These are phyloP conservation scores for Dicyrtomina minuta DNA, from an alignment of 2,888 invertebrate species.

Conservation along the genomic window DNA sequence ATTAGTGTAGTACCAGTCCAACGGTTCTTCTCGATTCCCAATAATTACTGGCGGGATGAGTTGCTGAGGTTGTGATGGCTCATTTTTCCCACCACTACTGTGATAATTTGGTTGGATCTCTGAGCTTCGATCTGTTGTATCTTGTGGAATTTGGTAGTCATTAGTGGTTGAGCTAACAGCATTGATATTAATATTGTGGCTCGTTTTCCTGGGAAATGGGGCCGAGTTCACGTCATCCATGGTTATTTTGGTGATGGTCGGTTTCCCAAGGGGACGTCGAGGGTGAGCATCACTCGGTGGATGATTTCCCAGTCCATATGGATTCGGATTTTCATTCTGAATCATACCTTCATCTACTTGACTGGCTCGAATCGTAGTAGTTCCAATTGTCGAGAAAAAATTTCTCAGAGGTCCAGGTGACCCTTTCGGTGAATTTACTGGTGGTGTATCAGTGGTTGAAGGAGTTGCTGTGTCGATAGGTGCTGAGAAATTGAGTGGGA, in stretches of 20 bases:
- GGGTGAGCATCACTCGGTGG: constrained; percentile 32
- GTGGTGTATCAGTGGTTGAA: neutral
- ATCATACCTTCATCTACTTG: neutral
- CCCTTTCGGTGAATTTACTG: neutral
- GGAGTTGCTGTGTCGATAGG: constrained; percentile 43
- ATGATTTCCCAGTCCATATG: constrained; percentile 20
- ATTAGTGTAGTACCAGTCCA: constrained; percentile 78
- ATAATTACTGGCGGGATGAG: constrained; percentile 50
- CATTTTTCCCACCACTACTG: neutral
- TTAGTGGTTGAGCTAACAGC: neutral
- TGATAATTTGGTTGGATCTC: neutral
- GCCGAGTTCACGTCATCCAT: constrained; percentile 37
- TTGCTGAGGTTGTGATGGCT: constrained; percentile 31
- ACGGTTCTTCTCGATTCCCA: constrained; percentile 43
- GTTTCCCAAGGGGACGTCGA: constrained; percentile 42
- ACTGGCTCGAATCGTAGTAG: neutral
- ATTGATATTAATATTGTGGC: too few relatives aligned
- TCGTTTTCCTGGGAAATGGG: constrained; percentile 3
- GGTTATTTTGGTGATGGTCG: constrained; percentile 51
- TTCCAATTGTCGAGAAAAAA: constrained; percentile 5
- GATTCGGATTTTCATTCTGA: neutral
- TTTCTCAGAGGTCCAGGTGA: too few relatives aligned
- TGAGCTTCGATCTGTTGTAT: neutral
- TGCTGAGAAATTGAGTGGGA: constrained; percentile 48
- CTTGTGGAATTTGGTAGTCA: neutral